Evolutionary conservation across 2,888 invertebrate species (phyloP), one percentile per base, ranked within the genome.

Genomic region (Drosophila formosana): DNA sequence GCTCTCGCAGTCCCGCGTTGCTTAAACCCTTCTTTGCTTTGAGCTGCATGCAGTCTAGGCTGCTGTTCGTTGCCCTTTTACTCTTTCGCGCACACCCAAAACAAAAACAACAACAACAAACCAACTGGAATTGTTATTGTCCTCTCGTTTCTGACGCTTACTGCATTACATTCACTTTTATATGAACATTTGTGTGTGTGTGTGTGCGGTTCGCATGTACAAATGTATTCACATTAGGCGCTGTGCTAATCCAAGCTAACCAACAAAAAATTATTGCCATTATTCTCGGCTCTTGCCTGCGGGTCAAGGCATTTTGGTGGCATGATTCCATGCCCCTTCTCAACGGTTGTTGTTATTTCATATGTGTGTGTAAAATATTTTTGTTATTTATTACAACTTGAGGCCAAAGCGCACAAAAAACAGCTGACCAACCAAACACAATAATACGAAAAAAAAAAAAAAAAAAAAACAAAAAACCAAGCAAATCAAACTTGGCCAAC

Each of bases 371-470:
- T 68, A 75, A 66, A 72, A 78, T 69, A 65, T 73, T 67, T 61
- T 78, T 64, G 62, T 79, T 74, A 78, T 83, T 87, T 87, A 87
- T 80, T 72, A 76, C 79, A 78, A 77, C 75, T 73, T 71, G 55
- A 71, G 74, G 82, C 76, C 73, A 75, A 72, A 56, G 63, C 71
- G 47, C 53, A 30, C 55, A 62, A 78, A 87, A 80, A 87, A 82
- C 75, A 75, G 82, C 79, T 77, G 78, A 76, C 81, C 75, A 78
- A 52, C 58, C 50, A 58, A 55, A 70, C 41, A 60, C 32, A 64
- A 61, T 53, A 64, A 47, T 37, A 37, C 11, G 11, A 37, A 37
- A n/a, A 37, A 5, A 28, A 6, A 28, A n/a, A n/a, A n/a, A 46
- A 64, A 63, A 49, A 66, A 62, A 74, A 49, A 66, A 65, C 18